Conservation (phyloP, 2,888 invertebrate genomes). For the Helobdella robusta region DNA sequence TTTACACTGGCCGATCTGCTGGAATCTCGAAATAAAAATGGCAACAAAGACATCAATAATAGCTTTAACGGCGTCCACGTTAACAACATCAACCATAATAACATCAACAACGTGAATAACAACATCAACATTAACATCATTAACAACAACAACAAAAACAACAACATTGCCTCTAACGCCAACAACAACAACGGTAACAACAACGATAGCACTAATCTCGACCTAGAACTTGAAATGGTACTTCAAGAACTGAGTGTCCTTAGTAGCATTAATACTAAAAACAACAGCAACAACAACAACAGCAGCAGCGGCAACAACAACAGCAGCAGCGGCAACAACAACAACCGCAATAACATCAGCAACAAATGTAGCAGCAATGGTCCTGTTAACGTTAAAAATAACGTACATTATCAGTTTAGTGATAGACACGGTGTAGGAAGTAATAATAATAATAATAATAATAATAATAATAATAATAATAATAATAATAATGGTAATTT, state of each 20-base stretch:
- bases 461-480: constrained; percentile 20
- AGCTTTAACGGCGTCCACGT: background rate
- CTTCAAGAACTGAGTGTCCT: background rate
- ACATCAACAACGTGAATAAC: background rate
- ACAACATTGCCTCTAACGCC: background rate
- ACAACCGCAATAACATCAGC: no score
- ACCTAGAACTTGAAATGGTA: background rate
- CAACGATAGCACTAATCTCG: background rate
- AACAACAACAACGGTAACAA: background rate
- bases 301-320: no score
- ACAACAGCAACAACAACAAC: background rate
- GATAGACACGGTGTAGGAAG: constrained; percentile 21
- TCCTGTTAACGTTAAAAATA: no score
- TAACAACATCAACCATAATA: background rate
- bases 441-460: constrained; percentile 16
- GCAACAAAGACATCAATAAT: background rate
- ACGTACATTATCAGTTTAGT: no score
- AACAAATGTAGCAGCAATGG: no score
- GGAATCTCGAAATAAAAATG: no score
- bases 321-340: no score
- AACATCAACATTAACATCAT: no score
- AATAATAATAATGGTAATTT: constrained; percentile 23
- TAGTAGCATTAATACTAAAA: background rate
- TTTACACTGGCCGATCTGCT: no score
- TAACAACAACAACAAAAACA: background rate